These are phyloP conservation scores for Spodoptera litura DNA, from an alignment of 1,140 invertebrate genomes.

Conservation along the genomic window DNA sequence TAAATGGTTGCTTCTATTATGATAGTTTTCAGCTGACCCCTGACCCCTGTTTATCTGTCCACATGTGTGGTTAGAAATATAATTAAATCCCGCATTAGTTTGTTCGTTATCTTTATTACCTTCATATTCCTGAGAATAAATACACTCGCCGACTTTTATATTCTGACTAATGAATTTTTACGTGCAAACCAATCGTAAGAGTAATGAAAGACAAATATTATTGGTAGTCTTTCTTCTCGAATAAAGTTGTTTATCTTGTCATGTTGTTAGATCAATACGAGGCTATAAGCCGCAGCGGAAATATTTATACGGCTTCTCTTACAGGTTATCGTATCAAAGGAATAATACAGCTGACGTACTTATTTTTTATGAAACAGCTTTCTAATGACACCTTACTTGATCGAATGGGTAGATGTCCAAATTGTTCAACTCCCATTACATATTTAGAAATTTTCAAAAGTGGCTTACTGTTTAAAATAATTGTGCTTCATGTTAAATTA, in stretches of 20 bases:
- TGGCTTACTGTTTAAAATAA: too few relatives aligned
- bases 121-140: slow-evolving; percentile 2
- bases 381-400: too few relatives aligned
- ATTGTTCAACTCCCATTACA: too few relatives aligned
- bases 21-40: background rate
- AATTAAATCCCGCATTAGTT: background rate
- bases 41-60: background rate
- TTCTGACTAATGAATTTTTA: slow-evolving; percentile 14
- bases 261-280: background rate
- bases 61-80: background rate
- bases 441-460: too few relatives aligned
- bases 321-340: too few relatives aligned
- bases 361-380: too few relatives aligned
- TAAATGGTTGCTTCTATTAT: background rate
- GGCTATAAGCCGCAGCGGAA: too few relatives aligned
- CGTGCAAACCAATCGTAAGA: slow-evolving; percentile 12
- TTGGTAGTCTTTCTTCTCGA: background rate
- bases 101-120: background rate
- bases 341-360: too few relatives aligned
- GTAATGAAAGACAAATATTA: slow-evolving; percentile 6
- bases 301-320: too few relatives aligned
- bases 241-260: background rate
- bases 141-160: slow-evolving; percentile 5
- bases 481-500: too few relatives aligned
- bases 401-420: too few relatives aligned